Evolutionary conservation across 2,113 vertebrate species (phyloP), one percentile per base, ranked within the genome.

Genomic region (Mesocricetus auratus): DNA sequence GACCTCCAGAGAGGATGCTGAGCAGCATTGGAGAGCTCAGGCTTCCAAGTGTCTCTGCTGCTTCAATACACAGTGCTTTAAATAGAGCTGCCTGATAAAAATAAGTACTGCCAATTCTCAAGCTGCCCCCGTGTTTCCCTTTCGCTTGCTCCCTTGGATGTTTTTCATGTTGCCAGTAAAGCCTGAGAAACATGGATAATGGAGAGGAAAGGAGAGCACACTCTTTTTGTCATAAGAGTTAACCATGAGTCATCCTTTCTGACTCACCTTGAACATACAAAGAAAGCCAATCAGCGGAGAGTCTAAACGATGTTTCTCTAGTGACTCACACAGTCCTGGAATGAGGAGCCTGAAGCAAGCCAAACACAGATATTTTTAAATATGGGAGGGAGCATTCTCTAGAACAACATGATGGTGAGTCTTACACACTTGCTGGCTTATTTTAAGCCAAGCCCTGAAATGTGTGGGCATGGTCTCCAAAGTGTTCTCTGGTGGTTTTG

Each of bases 321-420:
- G 60, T 97, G 97, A 97, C 73, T 98, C 97, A 96, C 9, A 9
- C 4, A 79, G 96, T 95, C 93, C 90, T 86, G 50, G 56, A 66
- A 89, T 69, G 58, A 85, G 73, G 94, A 86, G 95, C 95, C 86
- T 15, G 91, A 94, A 97, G 56, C 5, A 45, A 97, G 93, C 74
- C 9, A 24, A 45, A 87, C 87, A 92, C 98, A 92, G 31, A 12
- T 97, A 93, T 97, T 97, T 97, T n/a, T 96, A 96, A 97, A 94
- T 89, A 83, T 45, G 42, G 56, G 96, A 96, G 93, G 91, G 88
- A 4, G 2, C 45, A 0, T 64, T 71, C 82, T 91, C 83, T 93
- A 89, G 95, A 74, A 94, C 78, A 89, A 36, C 68, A 15, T 56
- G 75, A 42, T 15, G 86, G 47, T n/a, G 77, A 39, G 39, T 73